phyloP scores from a whole-genome alignment of 2,113 vertebrate genomes.

The Paralichthys olivaceus region DNA sequence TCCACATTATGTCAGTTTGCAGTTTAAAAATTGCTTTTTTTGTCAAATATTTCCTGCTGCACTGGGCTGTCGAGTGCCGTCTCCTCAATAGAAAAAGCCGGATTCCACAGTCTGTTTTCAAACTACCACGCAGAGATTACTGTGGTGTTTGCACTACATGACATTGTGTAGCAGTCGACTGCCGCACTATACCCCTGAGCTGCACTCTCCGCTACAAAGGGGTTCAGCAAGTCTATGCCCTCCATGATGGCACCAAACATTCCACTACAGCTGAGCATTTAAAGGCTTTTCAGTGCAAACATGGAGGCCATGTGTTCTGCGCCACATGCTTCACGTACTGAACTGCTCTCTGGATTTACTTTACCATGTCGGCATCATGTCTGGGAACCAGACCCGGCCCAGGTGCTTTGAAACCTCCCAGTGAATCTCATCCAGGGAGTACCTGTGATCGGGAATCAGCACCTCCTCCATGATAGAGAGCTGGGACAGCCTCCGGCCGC shows the following conservation, averaged over 20 bases:
- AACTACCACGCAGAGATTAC: slow-evolving; percentile 1
- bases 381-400: slow-evolving; percentile 97
- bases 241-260: slow-evolving; percentile 32
- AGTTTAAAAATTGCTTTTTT: slow-evolving; percentile 44
- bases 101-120: slow-evolving; percentile 13
- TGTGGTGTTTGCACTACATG: slow-evolving; percentile 23
- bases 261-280: slow-evolving; percentile 19
- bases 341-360: slow-evolving; percentile 28
- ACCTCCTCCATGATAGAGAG: slow-evolving; percentile 99
- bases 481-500: slow-evolving; percentile 92
- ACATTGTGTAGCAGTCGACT: slow-evolving; percentile 13
- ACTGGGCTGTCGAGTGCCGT: neutral
- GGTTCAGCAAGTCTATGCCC: slow-evolving; percentile 21
- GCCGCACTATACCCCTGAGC: neutral
- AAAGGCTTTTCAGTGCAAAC: slow-evolving; percentile 33
- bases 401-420: slow-evolving; percentile 99
- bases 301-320: slow-evolving; percentile 10
- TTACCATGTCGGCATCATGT: slow-evolving; percentile 99
- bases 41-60: slow-evolving; percentile 20
- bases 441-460: slow-evolving; percentile 95
- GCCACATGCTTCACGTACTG: neutral
- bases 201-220: neutral
- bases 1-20: slow-evolving; percentile 25
- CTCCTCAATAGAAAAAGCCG: neutral
- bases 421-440: slow-evolving; percentile 95